Evolutionary conservation across 2,797 vertebrate species (phyloP).

Genomic region (Gymnocypris eckloni): DNA sequence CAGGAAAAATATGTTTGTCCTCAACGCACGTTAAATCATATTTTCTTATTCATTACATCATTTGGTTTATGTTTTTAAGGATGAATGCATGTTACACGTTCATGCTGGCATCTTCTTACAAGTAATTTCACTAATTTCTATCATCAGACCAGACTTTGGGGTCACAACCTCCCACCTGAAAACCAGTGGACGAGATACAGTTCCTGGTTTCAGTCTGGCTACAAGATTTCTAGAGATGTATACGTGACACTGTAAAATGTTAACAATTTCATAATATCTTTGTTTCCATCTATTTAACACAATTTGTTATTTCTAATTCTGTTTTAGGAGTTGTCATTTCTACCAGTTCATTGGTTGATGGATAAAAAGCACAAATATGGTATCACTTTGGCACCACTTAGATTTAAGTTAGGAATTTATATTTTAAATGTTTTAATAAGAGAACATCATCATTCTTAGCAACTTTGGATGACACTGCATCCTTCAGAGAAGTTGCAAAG

Average conservation of each 20-base stretch:
- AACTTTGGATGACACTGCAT: slow-evolving; percentile 3
- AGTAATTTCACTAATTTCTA: neutral
- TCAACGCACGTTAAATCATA: neutral
- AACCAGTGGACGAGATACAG: neutral
- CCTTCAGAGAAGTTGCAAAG: slow-evolving; percentile 42
- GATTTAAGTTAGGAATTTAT: neutral
- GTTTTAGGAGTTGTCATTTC: neutral
- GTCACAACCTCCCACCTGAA: neutral
- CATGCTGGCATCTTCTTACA: neutral
- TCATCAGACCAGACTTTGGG: neutral
- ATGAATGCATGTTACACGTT: neutral
- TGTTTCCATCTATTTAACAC: neutral
- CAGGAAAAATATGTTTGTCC: neutral
- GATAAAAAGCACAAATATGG: neutral
- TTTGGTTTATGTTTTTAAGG: neutral
- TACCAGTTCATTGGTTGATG: neutral
- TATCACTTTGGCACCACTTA: neutral
- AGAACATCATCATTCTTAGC: neutral
- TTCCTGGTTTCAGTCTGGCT: neutral
- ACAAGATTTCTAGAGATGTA: neutral
- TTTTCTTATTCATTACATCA: neutral
- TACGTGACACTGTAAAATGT: neutral
- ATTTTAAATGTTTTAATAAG: neutral
- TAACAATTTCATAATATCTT: neutral
- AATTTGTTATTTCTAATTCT: neutral